These are phyloP conservation scores for Carabus problematicus DNA, from an alignment of 2,888 invertebrate species.

Conservation along the genomic window DNA sequence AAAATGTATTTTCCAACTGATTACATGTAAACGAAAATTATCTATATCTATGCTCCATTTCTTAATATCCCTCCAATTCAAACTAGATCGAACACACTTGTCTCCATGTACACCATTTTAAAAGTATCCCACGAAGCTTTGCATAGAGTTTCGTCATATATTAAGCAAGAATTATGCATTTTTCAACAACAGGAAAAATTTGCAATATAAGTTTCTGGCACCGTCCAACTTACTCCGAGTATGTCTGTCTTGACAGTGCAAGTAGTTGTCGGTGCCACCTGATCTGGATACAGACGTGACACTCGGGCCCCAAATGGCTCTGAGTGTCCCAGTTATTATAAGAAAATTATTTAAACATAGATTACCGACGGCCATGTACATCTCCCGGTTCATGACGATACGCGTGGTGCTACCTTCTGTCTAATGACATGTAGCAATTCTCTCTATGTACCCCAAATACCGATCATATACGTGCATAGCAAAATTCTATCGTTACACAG, in stretches of 20 bases:
- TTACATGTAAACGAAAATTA: constrained; percentile 28
- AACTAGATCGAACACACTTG: constrained; percentile 41
- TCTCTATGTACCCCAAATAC: too few species aligned
- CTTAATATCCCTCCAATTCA: constrained; percentile 43
- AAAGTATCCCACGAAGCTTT: constrained; percentile 32
- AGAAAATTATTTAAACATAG: constrained; percentile 33
- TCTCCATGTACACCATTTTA: constrained; percentile 41
- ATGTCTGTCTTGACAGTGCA: not conserved
- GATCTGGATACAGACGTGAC: constrained; percentile 30
- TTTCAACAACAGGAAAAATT: constrained; percentile 43
- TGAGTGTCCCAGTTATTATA: constrained; percentile 27
- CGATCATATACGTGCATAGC: too few species aligned
- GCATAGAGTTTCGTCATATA: constrained; percentile 35
- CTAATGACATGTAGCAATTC: too few species aligned
- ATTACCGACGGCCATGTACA: constrained; percentile 24
- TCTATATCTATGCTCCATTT: constrained; percentile 40
- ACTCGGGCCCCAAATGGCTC: constrained; percentile 10
- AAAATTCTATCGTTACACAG: too few species aligned
- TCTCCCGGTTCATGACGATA: too few species aligned
- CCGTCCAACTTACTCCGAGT: constrained; percentile 9
- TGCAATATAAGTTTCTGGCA: constrained; percentile 32
- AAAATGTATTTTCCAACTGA: constrained; percentile 42
- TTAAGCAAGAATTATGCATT: constrained; percentile 41
- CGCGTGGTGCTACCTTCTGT: too few species aligned
- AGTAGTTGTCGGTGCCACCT: constrained; percentile 8